Conservation (phyloP, 2,888 invertebrate genomes). For the Adineta ricciae region DNA sequence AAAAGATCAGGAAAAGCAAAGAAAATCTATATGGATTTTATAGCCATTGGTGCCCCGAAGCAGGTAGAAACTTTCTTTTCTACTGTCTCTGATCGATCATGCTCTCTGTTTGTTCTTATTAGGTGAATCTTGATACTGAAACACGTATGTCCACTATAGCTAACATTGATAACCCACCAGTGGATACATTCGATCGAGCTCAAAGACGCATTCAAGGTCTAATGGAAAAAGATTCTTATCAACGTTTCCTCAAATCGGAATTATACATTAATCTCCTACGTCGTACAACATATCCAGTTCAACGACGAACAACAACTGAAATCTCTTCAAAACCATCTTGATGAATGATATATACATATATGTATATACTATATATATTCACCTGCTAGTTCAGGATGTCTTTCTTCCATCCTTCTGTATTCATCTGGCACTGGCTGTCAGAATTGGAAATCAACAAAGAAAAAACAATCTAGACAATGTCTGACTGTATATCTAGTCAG, state of each 20-base stretch:
- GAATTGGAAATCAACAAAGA: neutral
- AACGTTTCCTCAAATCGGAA: conserved; percentile 54
- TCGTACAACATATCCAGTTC: neutral
- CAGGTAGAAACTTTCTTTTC: conserved; percentile 47
- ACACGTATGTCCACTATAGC: conserved; percentile 48
- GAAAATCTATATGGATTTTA: conserved; percentile 54
- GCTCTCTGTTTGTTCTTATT: conserved; percentile 35
- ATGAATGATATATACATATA: neutral
- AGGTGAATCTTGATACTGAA: conserved; percentile 55
- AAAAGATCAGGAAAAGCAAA: conserved; percentile 51
- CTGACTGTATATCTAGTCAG: neutral
- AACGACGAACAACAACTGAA: conserved; percentile 18
- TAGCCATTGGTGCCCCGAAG: conserved; percentile 54
- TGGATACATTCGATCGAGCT: conserved; percentile 53
- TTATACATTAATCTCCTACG: conserved; percentile 48
- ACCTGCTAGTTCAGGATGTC: neutral
- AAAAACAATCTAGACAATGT: neutral
- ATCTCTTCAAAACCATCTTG: neutral
- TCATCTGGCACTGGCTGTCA: neutral
- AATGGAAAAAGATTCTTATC: conserved; percentile 56
- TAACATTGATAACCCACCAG: conserved; percentile 49
- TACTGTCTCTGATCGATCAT: neutral
- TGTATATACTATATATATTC: neutral
- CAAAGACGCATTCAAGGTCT: conserved; percentile 54
- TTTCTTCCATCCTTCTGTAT: conserved; percentile 1